Base-by-base conservation (phyloP, 1,140 invertebrate genomes). In the Acyrthosiphon pisum region DNA sequence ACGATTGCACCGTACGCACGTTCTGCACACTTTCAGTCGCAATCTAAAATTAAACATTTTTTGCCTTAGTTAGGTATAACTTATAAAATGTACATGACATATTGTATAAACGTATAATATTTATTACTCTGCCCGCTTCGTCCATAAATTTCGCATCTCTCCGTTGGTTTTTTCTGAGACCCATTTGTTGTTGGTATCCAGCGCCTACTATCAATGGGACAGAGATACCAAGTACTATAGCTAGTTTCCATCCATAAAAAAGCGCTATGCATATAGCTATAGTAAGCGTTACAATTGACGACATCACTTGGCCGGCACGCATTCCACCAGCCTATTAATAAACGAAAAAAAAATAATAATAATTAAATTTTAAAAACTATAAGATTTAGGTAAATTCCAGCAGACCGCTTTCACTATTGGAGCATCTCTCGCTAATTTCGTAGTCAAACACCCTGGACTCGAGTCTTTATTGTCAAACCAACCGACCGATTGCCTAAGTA, bases 11-110 rank as follows among this genome's bases (percentile, higher is more conserved):
- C 2, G 98, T 98, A 94, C 97, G 95, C 14, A 98, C 96, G 94
- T 98, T 98, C 41, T 96, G 96, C 23, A 98, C 97, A 37, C 97
- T 96, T 95, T 98, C 97, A 48, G 97, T 97, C 6, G 97, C 97
- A 94, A 97, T 95, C 96, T 97, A 50, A 81, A 87, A 87, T 88
- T n/a, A 76, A 76, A 90, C 1, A 44, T 60, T 60, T 60, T 37
- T 22, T 68, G n/a, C 6, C 9, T 68, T 22, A 20, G 7, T 88
- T 81, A 35, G 48, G 14, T 18, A 50, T 41, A 41, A 41, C 41
- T 41, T 41, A 53, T 37, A 22, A 83, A 37, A 83, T 23, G 2
- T 2, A 23, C 22, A 8, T 23, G 8, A 35, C 30, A 30, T 81
- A 37, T 81, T 37, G 18, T 9, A 37, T 20, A 37, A 35, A 81